A percentile compares a stretch with the other conserved stretches of the same genome.
These are phyloP conservation scores for Acanthosepion lycidas DNA, from an alignment of 2,888 invertebrate genomes.

Conservation along the genomic window DNA sequence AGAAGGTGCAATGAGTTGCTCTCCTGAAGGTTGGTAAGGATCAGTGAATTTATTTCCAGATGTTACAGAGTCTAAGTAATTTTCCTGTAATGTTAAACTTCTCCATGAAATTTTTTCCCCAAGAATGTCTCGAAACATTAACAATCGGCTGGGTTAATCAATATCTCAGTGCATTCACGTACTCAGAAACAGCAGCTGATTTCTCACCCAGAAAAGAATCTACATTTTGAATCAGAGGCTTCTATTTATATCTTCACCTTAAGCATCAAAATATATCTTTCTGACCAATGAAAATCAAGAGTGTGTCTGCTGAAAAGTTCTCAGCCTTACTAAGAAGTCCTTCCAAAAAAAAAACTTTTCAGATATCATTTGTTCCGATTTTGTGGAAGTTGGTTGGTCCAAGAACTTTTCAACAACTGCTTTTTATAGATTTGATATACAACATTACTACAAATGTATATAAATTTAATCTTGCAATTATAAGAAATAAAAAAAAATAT, in stretches of 20 bases:
- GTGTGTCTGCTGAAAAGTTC: background rate
- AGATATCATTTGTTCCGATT: no score
- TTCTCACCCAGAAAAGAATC: no score
- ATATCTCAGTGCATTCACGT: slow-evolving; percentile 10
- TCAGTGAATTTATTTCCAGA: background rate
- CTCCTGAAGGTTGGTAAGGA: background rate
- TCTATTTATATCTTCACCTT: background rate
- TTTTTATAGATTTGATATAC: no score
- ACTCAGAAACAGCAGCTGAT: background rate
- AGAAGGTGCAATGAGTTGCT: no score
- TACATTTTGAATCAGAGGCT: background rate
- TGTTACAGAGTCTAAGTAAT: background rate
- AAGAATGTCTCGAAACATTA: background rate
- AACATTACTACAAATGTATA: no score
- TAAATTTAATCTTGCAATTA: no score
- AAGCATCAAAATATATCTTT: background rate
- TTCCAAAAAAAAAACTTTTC: no score
- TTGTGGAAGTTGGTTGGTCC: no score
- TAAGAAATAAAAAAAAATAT: no score
- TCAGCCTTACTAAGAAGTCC: no score
- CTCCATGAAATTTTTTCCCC: background rate
- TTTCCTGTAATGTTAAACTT: background rate
- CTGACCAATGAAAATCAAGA: background rate
- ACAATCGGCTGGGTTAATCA: background rate
- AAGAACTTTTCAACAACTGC: no score